phyloP scores from a whole-genome alignment of 2,113 vertebrate species.

The Aspiorhynchus laticeps region DNA sequence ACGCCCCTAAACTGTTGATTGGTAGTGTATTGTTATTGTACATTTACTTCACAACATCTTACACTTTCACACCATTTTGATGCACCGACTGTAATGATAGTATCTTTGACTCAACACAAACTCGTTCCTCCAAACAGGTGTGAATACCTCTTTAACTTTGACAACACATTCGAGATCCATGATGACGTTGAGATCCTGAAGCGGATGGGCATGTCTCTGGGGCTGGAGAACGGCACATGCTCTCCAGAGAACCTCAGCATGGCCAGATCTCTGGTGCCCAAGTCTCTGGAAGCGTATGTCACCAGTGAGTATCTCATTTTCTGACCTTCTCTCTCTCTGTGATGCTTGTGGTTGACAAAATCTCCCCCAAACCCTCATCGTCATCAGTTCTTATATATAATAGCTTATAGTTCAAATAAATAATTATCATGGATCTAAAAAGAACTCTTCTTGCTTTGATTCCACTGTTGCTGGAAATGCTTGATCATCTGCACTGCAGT shows the following conservation, averaged over 20 bases:
- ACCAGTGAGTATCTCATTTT: slow-evolving; percentile 70
- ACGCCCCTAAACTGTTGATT: too few species aligned
- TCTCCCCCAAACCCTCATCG: neutral
- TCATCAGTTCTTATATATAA: neutral
- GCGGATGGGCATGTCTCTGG: slow-evolving; percentile 86
- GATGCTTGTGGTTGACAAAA: neutral
- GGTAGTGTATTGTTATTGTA: too few species aligned
- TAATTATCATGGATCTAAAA: neutral
- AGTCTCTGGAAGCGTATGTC: slow-evolving; percentile 83
- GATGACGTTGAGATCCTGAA: slow-evolving; percentile 86
- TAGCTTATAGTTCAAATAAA: neutral
- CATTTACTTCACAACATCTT: neutral
- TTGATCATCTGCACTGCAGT: neutral
- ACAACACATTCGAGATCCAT: slow-evolving; percentile 87
- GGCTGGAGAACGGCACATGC: slow-evolving; percentile 81
- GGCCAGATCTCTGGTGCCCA: slow-evolving; percentile 84
- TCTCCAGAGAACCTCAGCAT: slow-evolving; percentile 78
- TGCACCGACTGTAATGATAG: neutral
- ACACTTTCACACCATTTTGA: neutral
- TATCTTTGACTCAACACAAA: neutral
- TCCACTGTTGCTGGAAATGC: neutral
- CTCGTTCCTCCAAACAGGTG: slow-evolving; percentile 69
- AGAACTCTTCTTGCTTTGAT: neutral
- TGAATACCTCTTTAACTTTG: slow-evolving; percentile 89
- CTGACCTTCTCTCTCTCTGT: neutral